Evolutionary conservation across 2,888 invertebrate species (phyloP).

Genomic region (Volucella inanis): DNA sequence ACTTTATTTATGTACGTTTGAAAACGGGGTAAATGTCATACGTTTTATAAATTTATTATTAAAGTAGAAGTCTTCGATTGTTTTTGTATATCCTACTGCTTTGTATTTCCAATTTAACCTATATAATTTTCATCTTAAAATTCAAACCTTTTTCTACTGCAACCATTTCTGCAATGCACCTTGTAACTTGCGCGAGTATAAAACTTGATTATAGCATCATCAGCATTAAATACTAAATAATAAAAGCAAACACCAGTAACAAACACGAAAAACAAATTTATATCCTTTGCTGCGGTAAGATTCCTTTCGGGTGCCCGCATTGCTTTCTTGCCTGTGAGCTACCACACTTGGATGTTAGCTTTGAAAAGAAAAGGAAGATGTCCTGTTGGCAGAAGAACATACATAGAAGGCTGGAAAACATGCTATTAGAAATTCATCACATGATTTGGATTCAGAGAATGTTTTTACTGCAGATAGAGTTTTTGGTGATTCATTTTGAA

Average conservation of each 20-base stretch:
- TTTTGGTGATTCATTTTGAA: slow-evolving; percentile 12
- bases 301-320: too few species aligned
- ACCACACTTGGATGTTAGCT: slow-evolving; percentile 28
- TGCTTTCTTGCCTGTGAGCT: slow-evolving; percentile 6
- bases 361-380: slow-evolving; percentile 17
- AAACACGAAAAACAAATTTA: slow-evolving; percentile 6
- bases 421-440: slow-evolving; percentile 72
- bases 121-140: too few species aligned
- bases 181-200: background rate
- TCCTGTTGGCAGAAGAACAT: slow-evolving; percentile 55
- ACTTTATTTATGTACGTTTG: too few species aligned
- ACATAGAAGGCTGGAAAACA: slow-evolving; percentile 49
- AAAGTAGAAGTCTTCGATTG: too few species aligned
- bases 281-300: background rate
- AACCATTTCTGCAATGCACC: slow-evolving; percentile 27
- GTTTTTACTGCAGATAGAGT: slow-evolving; percentile 68
- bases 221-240: slow-evolving; percentile 31
- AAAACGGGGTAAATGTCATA: too few species aligned
- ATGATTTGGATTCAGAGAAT: slow-evolving; percentile 70
- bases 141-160: slow-evolving; percentile 1
- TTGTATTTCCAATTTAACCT: too few species aligned
- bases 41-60: too few species aligned
- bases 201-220: slow-evolving; percentile 19
- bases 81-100: too few species aligned
- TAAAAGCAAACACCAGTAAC: slow-evolving; percentile 16